Conservation (phyloP, 2,797 vertebrate species). For the Podarcis lilfordi region DNA sequence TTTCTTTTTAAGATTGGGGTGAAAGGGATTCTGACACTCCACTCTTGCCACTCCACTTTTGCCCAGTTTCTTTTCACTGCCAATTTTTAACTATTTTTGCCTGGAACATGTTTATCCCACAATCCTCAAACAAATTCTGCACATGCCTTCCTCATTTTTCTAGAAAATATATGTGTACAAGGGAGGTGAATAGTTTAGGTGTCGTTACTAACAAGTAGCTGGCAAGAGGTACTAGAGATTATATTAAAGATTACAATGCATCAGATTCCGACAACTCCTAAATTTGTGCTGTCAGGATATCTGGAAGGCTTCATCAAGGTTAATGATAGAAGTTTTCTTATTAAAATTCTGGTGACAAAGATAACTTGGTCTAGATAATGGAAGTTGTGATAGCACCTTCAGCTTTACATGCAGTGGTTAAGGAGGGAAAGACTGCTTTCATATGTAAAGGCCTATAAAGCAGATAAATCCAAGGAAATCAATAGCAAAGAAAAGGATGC, state of each 20-base stretch:
- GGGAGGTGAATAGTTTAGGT: not conserved
- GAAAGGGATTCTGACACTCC: too few relatives aligned
- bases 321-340: not conserved
- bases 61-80: not conserved
- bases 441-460: not conserved
- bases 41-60: not conserved
- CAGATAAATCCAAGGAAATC: not conserved
- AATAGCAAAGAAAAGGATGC: not conserved
- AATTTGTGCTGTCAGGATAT: not conserved
- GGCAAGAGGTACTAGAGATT: not conserved
- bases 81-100: not conserved
- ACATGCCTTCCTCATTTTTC: not conserved
- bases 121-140: not conserved
- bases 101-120: not conserved
- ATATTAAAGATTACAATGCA: not conserved
- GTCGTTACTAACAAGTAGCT: not conserved
- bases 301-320: constrained; percentile 1
- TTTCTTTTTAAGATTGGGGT: too few relatives aligned
- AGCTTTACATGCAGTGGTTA: not conserved
- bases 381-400: not conserved
- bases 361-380: not conserved
- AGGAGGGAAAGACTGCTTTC: not conserved
- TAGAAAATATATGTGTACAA: not conserved
- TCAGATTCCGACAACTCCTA: not conserved
- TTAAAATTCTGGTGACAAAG: not conserved